Percentiles rank a stretch among this genome's conserved stretches.
phyloP scores from a whole-genome alignment of 2,113 vertebrate genomes.

The Oryzias woworae region DNA sequence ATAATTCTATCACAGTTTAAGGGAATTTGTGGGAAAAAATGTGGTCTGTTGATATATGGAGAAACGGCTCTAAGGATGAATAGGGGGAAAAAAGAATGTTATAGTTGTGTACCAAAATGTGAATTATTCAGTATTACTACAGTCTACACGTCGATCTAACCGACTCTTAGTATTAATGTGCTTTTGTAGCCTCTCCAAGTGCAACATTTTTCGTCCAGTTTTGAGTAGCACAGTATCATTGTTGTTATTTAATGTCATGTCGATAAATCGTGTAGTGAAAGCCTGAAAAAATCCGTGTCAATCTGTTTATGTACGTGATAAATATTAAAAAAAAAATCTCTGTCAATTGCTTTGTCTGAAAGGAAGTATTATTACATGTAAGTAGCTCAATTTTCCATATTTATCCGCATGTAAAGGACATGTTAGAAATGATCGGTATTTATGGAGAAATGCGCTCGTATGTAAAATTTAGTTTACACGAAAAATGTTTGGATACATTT shows the following conservation, averaged over 20 bases:
- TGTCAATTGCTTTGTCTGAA: slow-evolving; percentile 97
- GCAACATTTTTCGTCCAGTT: slow-evolving; percentile 98
- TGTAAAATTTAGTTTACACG: slow-evolving; percentile 99
- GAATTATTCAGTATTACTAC: slow-evolving; percentile 99
- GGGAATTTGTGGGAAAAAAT: slow-evolving; percentile 88
- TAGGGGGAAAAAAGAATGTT: slow-evolving; percentile 94
- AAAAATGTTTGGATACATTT: slow-evolving; percentile 99
- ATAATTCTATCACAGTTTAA: slow-evolving; percentile 94
- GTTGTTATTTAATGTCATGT: slow-evolving; percentile 99
- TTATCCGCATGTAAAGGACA: slow-evolving; percentile 99
- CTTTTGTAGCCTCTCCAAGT: slow-evolving; percentile 96
- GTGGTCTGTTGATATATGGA: slow-evolving; percentile 95
- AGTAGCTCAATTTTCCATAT: slow-evolving; percentile 99
- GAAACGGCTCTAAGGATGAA: slow-evolving; percentile 85
- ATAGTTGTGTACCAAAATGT: slow-evolving; percentile 99
- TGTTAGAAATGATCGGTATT: slow-evolving; percentile 99
- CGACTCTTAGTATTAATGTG: slow-evolving; percentile 99
- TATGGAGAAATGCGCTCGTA: slow-evolving; percentile 99
- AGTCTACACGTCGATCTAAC: slow-evolving; percentile 99
- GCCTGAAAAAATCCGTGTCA: slow-evolving; percentile 99
- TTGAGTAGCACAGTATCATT: slow-evolving; percentile 98
- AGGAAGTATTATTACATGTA: slow-evolving; percentile 92
- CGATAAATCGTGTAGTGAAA: slow-evolving; percentile 99
- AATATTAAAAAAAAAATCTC: slow-evolving; percentile 83
- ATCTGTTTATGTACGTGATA: slow-evolving; percentile 99